phyloP scores from a whole-genome alignment of 2,113 vertebrate species.

The Xenopus borealis region DNA sequence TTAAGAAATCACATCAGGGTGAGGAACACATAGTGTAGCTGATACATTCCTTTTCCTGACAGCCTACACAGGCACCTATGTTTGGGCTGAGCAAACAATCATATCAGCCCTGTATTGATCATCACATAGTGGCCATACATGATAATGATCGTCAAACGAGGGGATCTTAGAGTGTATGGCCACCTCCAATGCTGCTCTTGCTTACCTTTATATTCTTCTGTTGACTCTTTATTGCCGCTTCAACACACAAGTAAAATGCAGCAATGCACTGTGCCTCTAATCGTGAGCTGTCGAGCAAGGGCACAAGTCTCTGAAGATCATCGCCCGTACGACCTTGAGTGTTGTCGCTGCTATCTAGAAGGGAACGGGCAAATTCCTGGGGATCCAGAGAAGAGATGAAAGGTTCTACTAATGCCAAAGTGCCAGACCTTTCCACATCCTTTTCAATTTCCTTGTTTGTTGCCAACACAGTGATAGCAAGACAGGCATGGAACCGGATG shows the following conservation, averaged over 20 bases:
- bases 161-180: too few species aligned
- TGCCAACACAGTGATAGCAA: conserved; percentile 86
- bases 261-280: conserved; percentile 93
- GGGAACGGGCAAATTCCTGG: conserved; percentile 75
- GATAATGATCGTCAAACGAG: too few species aligned
- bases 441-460: conserved; percentile 91
- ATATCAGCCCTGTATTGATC: too few species aligned
- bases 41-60: too few species aligned
- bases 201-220: conserved; percentile 93
- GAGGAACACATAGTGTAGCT: too few species aligned
- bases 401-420: conserved; percentile 91
- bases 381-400: conserved; percentile 91
- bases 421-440: conserved; percentile 92
- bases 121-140: too few species aligned
- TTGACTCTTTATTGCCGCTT: conserved; percentile 86
- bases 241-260: conserved; percentile 88
- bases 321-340: conserved; percentile 83
- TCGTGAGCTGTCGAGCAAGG: conserved; percentile 84
- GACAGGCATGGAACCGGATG: conserved; percentile 87
- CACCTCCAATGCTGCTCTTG: too few species aligned
- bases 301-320: conserved; percentile 87
- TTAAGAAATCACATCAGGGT: too few species aligned
- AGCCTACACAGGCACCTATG: too few species aligned
- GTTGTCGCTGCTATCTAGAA: conserved; percentile 82
- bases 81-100: too few species aligned